phyloP scores from a whole-genome alignment of 2,888 invertebrate species.

The Podabrus alpinus region DNA sequence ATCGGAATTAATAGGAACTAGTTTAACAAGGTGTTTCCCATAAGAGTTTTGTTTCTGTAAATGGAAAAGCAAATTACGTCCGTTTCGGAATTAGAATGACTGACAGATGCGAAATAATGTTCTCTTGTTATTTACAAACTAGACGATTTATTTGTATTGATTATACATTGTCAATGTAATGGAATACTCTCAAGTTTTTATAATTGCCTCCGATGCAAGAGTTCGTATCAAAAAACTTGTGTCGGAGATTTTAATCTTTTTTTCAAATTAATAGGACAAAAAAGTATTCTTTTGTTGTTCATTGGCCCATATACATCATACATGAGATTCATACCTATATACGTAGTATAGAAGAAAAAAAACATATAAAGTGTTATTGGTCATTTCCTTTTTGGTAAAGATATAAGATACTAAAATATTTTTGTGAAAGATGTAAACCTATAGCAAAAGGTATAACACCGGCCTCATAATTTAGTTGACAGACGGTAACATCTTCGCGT shows the following conservation, averaged over 20 bases:
- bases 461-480: slow-evolving; percentile 30
- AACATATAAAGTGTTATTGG: slow-evolving; percentile 24
- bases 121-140: slow-evolving; percentile 11
- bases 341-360: slow-evolving; percentile 7
- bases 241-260: neutral
- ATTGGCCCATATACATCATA: neutral
- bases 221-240: neutral
- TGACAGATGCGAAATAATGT: slow-evolving; percentile 31
- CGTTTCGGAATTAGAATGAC: slow-evolving; percentile 34
- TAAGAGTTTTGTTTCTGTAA: slow-evolving; percentile 28
- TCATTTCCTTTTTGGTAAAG: slow-evolving; percentile 22
- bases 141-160: slow-evolving; percentile 12
- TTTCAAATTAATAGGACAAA: neutral
- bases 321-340: neutral
- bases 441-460: slow-evolving; percentile 26
- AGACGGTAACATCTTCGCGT: slow-evolving; percentile 29
- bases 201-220: neutral
- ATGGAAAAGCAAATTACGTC: slow-evolving; percentile 35
- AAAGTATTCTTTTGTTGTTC: neutral
- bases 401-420: slow-evolving; percentile 28
- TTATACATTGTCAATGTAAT: slow-evolving; percentile 1
- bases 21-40: slow-evolving; percentile 29
- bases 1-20: slow-evolving; percentile 19
- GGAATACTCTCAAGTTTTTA: slow-evolving; percentile 9
- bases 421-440: slow-evolving; percentile 26